Base-by-base conservation (phyloP, 92 coral and sea anemone species). In the Phenganax subtilis region DNA sequence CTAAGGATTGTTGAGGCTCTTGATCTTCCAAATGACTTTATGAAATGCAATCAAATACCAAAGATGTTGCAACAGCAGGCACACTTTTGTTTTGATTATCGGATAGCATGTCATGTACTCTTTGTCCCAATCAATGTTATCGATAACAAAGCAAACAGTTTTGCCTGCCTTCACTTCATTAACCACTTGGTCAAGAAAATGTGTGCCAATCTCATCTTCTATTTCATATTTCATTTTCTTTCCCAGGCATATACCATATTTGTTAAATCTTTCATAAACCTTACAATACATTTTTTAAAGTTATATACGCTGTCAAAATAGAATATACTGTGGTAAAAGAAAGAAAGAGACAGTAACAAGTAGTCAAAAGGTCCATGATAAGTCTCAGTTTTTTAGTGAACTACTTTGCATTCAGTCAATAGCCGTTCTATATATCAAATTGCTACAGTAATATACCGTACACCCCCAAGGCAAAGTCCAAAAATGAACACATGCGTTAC, bases 31-130 rank as follows among this genome's bases (percentile, higher is more conserved):
- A 20, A 27, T 54, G 25, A 31, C 14, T 25, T 51, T 28, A 51
- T 51, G 77, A 15, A 54, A 73, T 81, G 37, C 88, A 72, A 75
- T 88, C 86, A 82, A 88, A 82, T 31, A 88, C 91, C 12, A 88
- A 57, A 72, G 88, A 85, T 8, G 91, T 88, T 37, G 89, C 91
- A 30, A 88, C 89, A 12, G 91, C 91, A 83, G 82, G 91, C 16
- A 88, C 91, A 79, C 91, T 86, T 75, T 31, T 71, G 81, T 88
- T 88, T 66, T 88, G 91, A 37, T 77, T 69, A 55, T 85, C 75
- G 9, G 84, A 81, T 17, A 83, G 71, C 87, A 88, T 82, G 72
- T 85, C 91, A 77, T 88, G 87, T 0, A 82, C 91, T 57, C 76
- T 76, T 28, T 85, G 0, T 81, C 89, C 84, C 89, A 88, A 31